Percentiles rank a stretch among this genome's conserved stretches.
phyloP scores from a whole-genome alignment of 2,888 invertebrate species.

The Eucriotettix oculatus region DNA sequence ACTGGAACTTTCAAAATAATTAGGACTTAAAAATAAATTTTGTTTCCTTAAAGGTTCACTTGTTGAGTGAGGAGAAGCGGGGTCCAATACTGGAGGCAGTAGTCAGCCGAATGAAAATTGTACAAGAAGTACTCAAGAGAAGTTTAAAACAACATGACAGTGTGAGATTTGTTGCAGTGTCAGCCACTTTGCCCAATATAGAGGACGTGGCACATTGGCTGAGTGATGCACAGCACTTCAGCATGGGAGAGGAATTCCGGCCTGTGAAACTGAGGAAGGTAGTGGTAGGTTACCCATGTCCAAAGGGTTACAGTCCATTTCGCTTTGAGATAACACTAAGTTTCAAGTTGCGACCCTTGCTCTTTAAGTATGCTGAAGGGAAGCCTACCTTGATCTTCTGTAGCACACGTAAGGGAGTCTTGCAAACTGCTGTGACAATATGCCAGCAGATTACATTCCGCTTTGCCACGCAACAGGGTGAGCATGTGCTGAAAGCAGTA shows the following conservation, averaged over 20 bases:
- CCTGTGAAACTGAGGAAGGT: slow-evolving; percentile 57
- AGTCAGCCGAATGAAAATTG: slow-evolving; percentile 64
- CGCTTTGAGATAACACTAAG: slow-evolving; percentile 62
- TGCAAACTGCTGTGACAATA: slow-evolving; percentile 47
- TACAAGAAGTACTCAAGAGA: slow-evolving; percentile 26
- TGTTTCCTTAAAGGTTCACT: slow-evolving; percentile 35
- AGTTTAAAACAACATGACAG: not conserved
- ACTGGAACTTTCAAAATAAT: no score
- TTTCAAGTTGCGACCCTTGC: slow-evolving; percentile 51
- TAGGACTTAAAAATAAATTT: no score
- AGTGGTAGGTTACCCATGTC: slow-evolving; percentile 50
- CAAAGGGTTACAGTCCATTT: slow-evolving; percentile 39
- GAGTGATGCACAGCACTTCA: slow-evolving; percentile 36
- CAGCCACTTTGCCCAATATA: slow-evolving; percentile 64
- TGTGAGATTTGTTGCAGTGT: slow-evolving; percentile 51
- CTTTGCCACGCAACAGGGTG: slow-evolving; percentile 34
- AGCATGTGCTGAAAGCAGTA: slow-evolving; percentile 27
- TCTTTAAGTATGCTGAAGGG: slow-evolving; percentile 49
- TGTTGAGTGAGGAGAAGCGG: slow-evolving; percentile 49
- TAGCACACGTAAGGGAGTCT: slow-evolving; percentile 56
- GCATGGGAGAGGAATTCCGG: slow-evolving; percentile 49
- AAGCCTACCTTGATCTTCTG: slow-evolving; percentile 63
- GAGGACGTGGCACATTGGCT: slow-evolving; percentile 61
- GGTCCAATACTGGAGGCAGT: slow-evolving; percentile 67
- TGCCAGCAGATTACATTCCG: slow-evolving; percentile 39